Percentiles rank a stretch among this genome's conserved stretches.
These are phyloP conservation scores for Chymomyza procnemis DNA, from an alignment of 2,888 invertebrate genomes.

Conservation along the genomic window DNA sequence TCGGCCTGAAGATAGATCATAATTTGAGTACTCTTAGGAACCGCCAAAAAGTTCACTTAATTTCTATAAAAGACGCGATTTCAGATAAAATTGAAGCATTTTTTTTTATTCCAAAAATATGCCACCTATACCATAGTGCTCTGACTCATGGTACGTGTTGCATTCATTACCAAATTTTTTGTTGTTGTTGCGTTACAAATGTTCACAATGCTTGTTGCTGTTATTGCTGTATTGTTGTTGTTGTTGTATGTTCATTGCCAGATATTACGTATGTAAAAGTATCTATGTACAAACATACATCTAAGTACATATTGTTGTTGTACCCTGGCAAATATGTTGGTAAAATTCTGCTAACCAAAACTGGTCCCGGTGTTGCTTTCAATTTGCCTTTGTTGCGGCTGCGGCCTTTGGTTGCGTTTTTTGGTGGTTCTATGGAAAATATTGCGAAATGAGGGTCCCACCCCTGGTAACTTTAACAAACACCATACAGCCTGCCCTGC, in stretches of 20 bases:
- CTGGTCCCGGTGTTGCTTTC: conserved; percentile 18
- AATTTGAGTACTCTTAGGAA: no score
- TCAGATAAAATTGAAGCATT: no score
- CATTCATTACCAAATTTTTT: background rate
- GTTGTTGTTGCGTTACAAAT: background rate
- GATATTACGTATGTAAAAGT: background rate
- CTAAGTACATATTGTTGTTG: conserved; percentile 1
- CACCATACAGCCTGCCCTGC: background rate
- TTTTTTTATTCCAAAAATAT: no score
- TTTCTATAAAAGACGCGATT: no score
- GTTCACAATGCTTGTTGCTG: no score
- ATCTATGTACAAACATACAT: no score
- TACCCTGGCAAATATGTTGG: conserved; percentile 24
- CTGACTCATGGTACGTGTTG: no score
- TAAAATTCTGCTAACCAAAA: conserved; percentile 18
- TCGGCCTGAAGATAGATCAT: no score
- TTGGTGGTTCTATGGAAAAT: background rate
- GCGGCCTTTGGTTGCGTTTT: conserved; percentile 15
- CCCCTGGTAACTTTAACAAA: conserved; percentile 6
- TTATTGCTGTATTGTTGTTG: no score
- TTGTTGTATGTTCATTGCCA: no score
- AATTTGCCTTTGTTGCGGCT: conserved; percentile 35
- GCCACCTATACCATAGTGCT: no score
- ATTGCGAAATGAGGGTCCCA: conserved; percentile 44
- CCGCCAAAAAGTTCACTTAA: no score